Base-by-base conservation (phyloP, 2,888 invertebrate genomes). In the Nematopogon swammerdamellus region DNA sequence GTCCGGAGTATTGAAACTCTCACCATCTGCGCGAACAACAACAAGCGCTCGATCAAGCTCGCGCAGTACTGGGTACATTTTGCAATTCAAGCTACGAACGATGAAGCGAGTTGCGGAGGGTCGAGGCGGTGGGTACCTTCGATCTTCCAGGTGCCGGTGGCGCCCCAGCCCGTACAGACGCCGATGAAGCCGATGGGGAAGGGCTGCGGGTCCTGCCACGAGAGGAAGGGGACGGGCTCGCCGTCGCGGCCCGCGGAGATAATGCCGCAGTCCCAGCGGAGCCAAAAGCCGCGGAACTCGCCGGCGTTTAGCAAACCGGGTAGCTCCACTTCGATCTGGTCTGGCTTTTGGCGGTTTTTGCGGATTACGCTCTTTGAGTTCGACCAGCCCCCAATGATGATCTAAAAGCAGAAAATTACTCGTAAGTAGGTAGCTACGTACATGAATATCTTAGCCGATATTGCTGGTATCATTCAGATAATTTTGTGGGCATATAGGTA, bases 371-470 rank as follows among this genome's bases (percentile, higher is more conserved):
- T 91, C 72, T 91, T 92, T 54, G 83, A 77, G 69, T 95, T 94
- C 19, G 84, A 84, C 95, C 94, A 95, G 25, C 94, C 94, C 20
- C 95, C 95, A 59, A 95, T 82, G 72, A 94, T 91, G 49, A 95
- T 66, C 86, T 86, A 63, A 19, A 61, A 62, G n/a, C n/a, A n/a
- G n/a, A n/a, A n/a, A n/a, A n/a, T n/a, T n/a, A n/a, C n/a, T n/a
- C n/a, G n/a, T n/a, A n/a, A n/a, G n/a, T n/a, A n/a, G n/a, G n/a
- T n/a, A n/a, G n/a, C n/a, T n/a, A n/a, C n/a, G n/a, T n/a, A n/a
- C n/a, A n/a, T n/a, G n/a, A n/a, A n/a, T n/a, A n/a, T n/a, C n/a
- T n/a, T n/a, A n/a, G n/a, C n/a, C n/a, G n/a, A n/a, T n/a, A n/a
- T n/a, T n/a, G n/a, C n/a, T n/a, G n/a, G n/a, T n/a, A n/a, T n/a